phyloP scores from a whole-genome alignment of 2,888 invertebrate genomes.

The Caenorhabditis sp. region DNA sequence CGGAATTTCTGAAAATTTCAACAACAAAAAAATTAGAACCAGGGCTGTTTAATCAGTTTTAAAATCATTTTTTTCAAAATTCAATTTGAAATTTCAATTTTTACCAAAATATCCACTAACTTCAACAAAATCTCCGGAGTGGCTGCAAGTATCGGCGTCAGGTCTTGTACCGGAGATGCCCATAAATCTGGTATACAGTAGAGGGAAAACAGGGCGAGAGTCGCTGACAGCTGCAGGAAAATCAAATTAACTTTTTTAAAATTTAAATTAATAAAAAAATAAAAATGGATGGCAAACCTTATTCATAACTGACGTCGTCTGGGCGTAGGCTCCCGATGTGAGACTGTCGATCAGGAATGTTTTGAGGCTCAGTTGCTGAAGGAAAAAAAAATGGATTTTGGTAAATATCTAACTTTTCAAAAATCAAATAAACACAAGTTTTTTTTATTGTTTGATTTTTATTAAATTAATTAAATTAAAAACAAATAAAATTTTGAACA shows the following conservation, averaged over 20 bases:
- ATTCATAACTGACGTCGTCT: constrained; percentile 64
- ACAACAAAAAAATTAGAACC: too few relatives aligned
- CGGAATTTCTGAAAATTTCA: too few relatives aligned
- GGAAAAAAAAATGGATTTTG: too few relatives aligned
- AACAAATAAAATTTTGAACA: too few relatives aligned
- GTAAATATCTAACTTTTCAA: too few relatives aligned
- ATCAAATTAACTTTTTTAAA: background rate
- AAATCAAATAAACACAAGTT: too few relatives aligned
- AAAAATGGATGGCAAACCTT: constrained; percentile 47
- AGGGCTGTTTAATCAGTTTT: too few relatives aligned
- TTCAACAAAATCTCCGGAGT: constrained; percentile 74
- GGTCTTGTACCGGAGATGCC: constrained; percentile 73
- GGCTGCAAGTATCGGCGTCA: constrained; percentile 70
- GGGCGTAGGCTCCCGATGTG: constrained; percentile 51
- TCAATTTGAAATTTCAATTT: background rate
- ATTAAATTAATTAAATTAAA: too few relatives aligned
- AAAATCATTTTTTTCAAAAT: too few relatives aligned
- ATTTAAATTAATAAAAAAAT: constrained; percentile 7
- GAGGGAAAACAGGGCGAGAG: constrained; percentile 69
- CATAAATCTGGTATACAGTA: constrained; percentile 76
- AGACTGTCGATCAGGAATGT: constrained; percentile 67
- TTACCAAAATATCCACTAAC: constrained; percentile 51
- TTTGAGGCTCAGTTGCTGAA: constrained; percentile 65
- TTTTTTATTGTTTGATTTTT: too few relatives aligned
- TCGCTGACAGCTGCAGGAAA: constrained; percentile 67